Evolutionary conservation across 2,113 vertebrate genomes (phyloP), one percentile per base, ranked within the genome.

Genomic region (Mustela nigripes): DNA sequence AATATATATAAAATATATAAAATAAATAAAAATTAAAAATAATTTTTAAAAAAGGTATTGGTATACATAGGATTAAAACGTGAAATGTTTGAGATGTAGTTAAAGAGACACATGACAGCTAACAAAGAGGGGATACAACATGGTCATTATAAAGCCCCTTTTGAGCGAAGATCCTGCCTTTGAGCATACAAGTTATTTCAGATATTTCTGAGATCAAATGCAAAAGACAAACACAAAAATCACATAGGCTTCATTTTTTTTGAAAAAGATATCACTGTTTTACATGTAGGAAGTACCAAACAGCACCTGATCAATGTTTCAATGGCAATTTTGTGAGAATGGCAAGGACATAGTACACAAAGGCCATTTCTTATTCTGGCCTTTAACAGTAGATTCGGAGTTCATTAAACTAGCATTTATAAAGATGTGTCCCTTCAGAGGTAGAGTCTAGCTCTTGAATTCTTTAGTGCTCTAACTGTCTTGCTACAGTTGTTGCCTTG

Each of bases 311-410:
- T 63, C 83, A 73, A 74, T 45, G 2, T 73, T 91, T 93, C 50
- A 53, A 11, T 93, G 63, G 81, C 50, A 88, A 2, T 89, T 97
- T 89, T 97, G 14, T 92, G 89, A 86, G 48, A 89, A 67, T 50
- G 21, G 11, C 3, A 7, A 87, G 19, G n/a, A 36, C 9, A 3
- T 28, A 73, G 69, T 84, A 39, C 22, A 63, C 19, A 84, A 74
- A 60, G 50, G 15, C 10, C 36, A 22, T 62, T 85, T 94, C 26
- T 60, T 83, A 31, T 45, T 56, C 15, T 93, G 5, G 5, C 22
- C n/a, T 86, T 67, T 79, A 45, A 93, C 11, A n/a, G 9, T 80
- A 92, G 42, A 22, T 45, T 53, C 58, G 69, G 16, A 39, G 11
- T 48, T 91, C 15, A 67, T 50, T 69, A 85, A 89, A 74, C 42